Conservation (phyloP, 1,140 invertebrate species). For the Cydia amplana region DNA sequence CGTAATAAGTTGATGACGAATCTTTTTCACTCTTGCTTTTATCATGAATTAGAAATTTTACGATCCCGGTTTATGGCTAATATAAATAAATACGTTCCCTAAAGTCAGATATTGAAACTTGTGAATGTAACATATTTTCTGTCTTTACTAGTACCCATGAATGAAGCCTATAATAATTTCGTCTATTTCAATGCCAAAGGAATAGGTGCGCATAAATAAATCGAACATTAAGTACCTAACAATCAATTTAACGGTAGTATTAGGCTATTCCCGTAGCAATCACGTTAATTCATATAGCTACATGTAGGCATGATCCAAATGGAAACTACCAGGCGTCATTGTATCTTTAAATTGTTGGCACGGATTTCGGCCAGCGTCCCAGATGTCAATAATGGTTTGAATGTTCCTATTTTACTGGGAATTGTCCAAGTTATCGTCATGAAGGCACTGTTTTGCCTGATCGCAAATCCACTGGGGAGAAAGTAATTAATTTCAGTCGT, state of each 20-base stretch:
- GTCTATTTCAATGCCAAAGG: too few species aligned
- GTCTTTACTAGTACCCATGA: too few species aligned
- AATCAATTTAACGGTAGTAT: neutral
- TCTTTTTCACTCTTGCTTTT: too few species aligned
- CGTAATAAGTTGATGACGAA: too few species aligned
- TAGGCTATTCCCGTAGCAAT: neutral
- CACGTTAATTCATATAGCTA: neutral
- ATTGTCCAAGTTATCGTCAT: conserved; percentile 72
- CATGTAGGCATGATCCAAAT: conserved; percentile 27
- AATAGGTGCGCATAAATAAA: too few species aligned
- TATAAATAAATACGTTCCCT: too few species aligned
- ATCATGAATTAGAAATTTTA: too few species aligned
- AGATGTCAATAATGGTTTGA: conserved; percentile 67
- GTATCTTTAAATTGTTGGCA: conserved; percentile 65
- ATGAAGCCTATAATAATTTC: too few species aligned
- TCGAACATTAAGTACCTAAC: neutral
- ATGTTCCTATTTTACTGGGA: conserved; percentile 72
- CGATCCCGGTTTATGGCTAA: too few species aligned
- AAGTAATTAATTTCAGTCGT: conserved; percentile 72
- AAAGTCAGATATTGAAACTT: too few species aligned
- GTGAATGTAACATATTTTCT: too few species aligned
- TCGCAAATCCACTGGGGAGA: conserved; percentile 52
- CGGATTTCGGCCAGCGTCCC: conserved; percentile 68
- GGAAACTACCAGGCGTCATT: conserved; percentile 42
- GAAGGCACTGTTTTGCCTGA: conserved; percentile 46